These are phyloP conservation scores for Fulica atra DNA, from an alignment of 2,113 vertebrate genomes.

Conservation along the genomic window DNA sequence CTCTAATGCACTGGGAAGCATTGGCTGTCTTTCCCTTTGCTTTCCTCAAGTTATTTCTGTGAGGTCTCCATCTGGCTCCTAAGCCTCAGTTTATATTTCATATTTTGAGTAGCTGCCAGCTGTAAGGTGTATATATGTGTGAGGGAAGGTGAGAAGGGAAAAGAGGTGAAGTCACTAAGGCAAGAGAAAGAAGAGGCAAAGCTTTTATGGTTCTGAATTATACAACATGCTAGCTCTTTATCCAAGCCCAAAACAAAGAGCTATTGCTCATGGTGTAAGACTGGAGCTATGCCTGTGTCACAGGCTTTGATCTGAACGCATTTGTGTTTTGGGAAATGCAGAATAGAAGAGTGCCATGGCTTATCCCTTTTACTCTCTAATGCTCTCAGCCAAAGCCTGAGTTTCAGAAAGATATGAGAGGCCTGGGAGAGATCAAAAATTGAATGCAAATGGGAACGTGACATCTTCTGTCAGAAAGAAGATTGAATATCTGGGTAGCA, in stretches of 20 bases:
- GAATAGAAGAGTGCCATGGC: not conserved
- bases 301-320: not conserved
- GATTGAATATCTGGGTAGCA: not conserved
- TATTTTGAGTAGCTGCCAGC: not conserved
- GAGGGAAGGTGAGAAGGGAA: not conserved
- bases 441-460: not conserved
- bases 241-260: not conserved
- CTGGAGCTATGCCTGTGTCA: not conserved
- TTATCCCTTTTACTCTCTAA: not conserved
- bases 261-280: not conserved
- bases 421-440: slow-evolving; percentile 9
- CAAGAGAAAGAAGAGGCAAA: not conserved
- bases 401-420: not conserved
- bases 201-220: not conserved
- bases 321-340: not conserved
- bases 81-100: not conserved
- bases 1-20: not conserved
- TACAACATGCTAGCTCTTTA: not conserved
- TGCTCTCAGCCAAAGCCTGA: not conserved
- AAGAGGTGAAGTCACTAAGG: not conserved
- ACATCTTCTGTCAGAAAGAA: not conserved
- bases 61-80: not conserved
- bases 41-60: not conserved
- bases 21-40: slow-evolving; percentile 7
- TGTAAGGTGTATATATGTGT: not conserved